These are phyloP conservation scores for Clusia tigrina DNA, from an alignment of 2,888 invertebrate genomes.

Conservation along the genomic window DNA sequence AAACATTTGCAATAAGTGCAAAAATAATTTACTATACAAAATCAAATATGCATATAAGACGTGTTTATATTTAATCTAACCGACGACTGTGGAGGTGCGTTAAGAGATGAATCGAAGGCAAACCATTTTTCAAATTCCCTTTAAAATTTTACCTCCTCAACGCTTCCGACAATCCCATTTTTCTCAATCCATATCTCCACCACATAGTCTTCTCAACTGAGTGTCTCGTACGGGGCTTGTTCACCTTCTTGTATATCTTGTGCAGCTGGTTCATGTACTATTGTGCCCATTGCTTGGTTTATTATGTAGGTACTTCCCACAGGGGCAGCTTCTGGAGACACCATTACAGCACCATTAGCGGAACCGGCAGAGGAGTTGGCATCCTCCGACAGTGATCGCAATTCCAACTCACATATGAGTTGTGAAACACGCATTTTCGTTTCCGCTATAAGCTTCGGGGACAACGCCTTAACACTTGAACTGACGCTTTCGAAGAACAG, in stretches of 20 bases:
- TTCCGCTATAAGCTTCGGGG: constrained; percentile 46
- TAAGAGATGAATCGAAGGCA: too few relatives aligned
- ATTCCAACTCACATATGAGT: constrained; percentile 45
- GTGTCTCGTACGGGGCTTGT: neutral
- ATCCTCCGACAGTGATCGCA: constrained; percentile 43
- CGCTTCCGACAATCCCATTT: neutral
- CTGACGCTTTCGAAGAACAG: constrained; percentile 49
- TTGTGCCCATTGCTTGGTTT: constrained; percentile 31
- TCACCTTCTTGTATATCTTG: neutral
- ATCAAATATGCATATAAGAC: too few relatives aligned
- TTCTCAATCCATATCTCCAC: neutral
- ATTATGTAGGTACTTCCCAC: constrained; percentile 30
- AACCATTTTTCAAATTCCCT: too few relatives aligned
- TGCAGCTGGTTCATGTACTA: constrained; percentile 14
- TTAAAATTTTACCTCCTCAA: too few relatives aligned
- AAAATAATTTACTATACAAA: neutral
- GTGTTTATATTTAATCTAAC: too few relatives aligned
- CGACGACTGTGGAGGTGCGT: too few relatives aligned
- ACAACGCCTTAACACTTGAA: constrained; percentile 45
- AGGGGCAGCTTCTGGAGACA: neutral
- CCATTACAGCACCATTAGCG: neutral
- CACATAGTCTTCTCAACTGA: constrained; percentile 4
- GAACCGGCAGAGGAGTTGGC: neutral
- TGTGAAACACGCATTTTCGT: constrained; percentile 48
- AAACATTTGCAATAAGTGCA: neutral